These are phyloP conservation scores for Ypsolopha scabrella DNA, from an alignment of 2,888 invertebrate species.

Conservation along the genomic window DNA sequence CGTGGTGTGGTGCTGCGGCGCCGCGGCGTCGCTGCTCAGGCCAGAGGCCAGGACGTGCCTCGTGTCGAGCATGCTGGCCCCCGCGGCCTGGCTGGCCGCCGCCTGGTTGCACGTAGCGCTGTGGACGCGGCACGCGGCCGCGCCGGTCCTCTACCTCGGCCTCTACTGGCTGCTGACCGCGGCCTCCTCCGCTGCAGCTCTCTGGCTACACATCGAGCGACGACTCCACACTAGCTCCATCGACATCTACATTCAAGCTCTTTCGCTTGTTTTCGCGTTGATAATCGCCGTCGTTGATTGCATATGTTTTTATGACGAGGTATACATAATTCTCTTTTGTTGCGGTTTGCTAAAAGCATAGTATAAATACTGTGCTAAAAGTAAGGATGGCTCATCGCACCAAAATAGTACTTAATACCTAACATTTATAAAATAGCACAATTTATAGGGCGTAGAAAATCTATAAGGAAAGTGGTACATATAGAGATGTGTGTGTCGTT, in stretches of 20 bases:
- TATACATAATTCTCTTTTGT: constrained; percentile 16
- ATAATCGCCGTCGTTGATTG: constrained; percentile 44
- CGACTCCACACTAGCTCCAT: constrained; percentile 24
- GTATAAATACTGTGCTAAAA: too few species aligned
- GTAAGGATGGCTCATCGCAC: too few species aligned
- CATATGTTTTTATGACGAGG: constrained; percentile 59
- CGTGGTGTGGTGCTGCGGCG: constrained; percentile 41
- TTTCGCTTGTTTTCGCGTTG: constrained; percentile 31
- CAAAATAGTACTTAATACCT: too few species aligned
- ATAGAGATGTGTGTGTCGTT: background rate
- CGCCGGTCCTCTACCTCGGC: constrained; percentile 53
- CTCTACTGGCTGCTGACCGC: constrained; percentile 54
- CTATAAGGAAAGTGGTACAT: background rate
- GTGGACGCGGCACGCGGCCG: constrained; percentile 47
- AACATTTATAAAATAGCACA: too few species aligned
- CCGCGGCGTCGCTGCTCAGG: constrained; percentile 38
- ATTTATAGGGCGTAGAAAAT: background rate
- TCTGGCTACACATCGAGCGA: constrained; percentile 30
- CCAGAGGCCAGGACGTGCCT: constrained; percentile 33
- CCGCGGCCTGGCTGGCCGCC: constrained; percentile 52
- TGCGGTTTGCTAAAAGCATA: too few species aligned
- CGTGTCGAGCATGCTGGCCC: constrained; percentile 39
- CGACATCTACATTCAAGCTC: constrained; percentile 40
- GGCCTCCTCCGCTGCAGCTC: constrained; percentile 32
- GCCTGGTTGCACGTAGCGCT: constrained; percentile 48